Evolutionary conservation across 2,888 invertebrate genomes (phyloP).

Genomic region (Drosophila borborema): DNA sequence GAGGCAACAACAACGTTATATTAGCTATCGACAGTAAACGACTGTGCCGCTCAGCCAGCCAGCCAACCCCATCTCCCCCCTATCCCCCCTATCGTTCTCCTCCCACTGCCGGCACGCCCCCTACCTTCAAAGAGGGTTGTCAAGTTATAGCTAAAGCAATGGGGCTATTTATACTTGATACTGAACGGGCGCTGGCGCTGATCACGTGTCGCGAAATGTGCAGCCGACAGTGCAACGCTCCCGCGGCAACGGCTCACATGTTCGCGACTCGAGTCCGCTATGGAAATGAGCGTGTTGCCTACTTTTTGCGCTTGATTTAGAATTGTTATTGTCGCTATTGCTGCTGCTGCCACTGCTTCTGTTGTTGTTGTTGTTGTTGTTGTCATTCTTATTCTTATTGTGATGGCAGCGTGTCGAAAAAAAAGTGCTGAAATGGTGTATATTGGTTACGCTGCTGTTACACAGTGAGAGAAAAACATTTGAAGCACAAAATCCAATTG

Average conservation of each 20-base stretch:
- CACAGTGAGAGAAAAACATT: not conserved
- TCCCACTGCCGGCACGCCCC: not conserved
- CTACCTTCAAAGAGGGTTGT: not conserved
- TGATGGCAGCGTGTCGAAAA: not conserved
- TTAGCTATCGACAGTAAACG: conserved; percentile 44
- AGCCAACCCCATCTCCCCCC: too few relatives aligned
- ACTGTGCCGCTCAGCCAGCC: conserved; percentile 7
- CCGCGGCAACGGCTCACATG: conserved; percentile 79
- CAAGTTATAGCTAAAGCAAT: conserved; percentile 30
- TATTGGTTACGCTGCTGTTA: not conserved
- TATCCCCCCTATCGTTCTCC: too few relatives aligned
- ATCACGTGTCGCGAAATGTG: conserved; percentile 78
- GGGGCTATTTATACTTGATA: conserved; percentile 54
- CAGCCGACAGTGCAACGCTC: conserved; percentile 81
- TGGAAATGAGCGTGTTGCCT: conserved; percentile 63
- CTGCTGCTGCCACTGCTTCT: not conserved
- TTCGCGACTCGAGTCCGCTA: conserved; percentile 73
- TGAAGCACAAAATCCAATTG: not conserved
- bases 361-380: not conserved
- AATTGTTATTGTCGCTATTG: conserved; percentile 11
- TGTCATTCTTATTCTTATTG: not conserved
- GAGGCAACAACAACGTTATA: conserved; percentile 45
- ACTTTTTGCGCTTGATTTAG: conserved; percentile 42
- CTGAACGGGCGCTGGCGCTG: conserved; percentile 30
- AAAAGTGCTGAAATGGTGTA: conserved; percentile 5